Percentiles rank a stretch among this genome's conserved stretches.
phyloP scores from a whole-genome alignment of 2,797 vertebrate genomes.

The Clamator glandarius region DNA sequence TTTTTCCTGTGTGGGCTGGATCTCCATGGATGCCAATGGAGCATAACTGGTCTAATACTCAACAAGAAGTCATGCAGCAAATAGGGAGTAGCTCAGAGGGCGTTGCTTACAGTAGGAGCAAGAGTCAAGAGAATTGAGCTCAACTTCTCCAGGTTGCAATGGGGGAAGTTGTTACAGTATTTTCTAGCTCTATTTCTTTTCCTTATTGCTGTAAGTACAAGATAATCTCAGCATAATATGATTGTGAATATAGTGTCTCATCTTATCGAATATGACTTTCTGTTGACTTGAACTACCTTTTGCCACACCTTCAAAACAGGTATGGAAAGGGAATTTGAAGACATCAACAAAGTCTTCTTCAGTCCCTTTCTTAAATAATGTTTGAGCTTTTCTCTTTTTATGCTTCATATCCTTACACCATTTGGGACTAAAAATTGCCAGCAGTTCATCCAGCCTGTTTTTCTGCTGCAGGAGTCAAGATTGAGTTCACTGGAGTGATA shows the following conservation, averaged over 20 bases:
- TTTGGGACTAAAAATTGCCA: neutral
- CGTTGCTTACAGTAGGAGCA: neutral
- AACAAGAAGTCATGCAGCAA: neutral
- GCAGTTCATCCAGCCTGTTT: neutral
- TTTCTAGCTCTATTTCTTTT: neutral
- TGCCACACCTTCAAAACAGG: neutral
- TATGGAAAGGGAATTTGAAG: neutral
- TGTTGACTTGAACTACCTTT: neutral
- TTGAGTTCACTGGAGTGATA: neutral
- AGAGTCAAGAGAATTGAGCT: neutral
- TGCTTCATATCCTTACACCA: neutral
- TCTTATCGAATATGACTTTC: neutral
- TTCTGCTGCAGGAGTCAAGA: neutral
- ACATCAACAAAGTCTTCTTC: neutral
- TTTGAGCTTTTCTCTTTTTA: neutral
- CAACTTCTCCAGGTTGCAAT: neutral
- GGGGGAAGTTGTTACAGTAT: neutral
- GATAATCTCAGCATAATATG: neutral
- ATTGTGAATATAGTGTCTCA: neutral
- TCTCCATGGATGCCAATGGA: neutral
- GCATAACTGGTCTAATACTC: accelerated
- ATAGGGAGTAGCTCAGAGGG: neutral
- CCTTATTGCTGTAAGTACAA: accelerated
- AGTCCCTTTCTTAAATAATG: neutral
- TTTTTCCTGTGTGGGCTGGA: neutral